Evolutionary conservation across 1,140 invertebrate species (phyloP).

Genomic region (Conopomorpha cramerella): DNA sequence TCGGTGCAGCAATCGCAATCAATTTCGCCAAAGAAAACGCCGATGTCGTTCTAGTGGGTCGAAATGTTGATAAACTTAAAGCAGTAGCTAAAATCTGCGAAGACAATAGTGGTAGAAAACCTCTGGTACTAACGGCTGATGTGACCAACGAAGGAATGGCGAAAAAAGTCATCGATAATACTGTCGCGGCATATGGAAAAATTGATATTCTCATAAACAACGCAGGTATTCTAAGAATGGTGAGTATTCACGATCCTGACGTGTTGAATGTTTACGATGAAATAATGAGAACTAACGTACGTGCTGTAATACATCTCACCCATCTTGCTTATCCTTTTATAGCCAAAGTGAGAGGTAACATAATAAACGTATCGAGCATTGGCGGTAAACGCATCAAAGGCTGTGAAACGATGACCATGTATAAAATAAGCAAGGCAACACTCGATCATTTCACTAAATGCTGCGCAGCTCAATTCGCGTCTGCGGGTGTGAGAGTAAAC

Average conservation of each 20-base stretch:
- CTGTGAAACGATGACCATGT: conserved; percentile 72
- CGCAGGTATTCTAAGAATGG: conserved; percentile 45
- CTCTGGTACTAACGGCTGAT: conserved; percentile 44
- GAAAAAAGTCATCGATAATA: conserved; percentile 45
- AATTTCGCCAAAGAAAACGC: too few relatives aligned
- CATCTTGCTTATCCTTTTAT: conserved; percentile 75
- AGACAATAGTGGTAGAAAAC: conserved; percentile 5
- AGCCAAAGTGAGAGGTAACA: conserved; percentile 72
- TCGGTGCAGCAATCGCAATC: too few relatives aligned
- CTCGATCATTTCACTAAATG: conserved; percentile 85
- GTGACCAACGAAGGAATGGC: conserved; percentile 67
- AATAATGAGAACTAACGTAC: conserved; percentile 69
- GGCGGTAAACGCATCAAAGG: conserved; percentile 73
- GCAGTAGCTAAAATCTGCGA: too few relatives aligned
- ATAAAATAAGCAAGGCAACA: conserved; percentile 82
- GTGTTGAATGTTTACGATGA: conserved; percentile 67
- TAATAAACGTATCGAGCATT: conserved; percentile 84
- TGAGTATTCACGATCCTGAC: conserved; percentile 71
- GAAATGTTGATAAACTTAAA: too few relatives aligned
- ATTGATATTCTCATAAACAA: conserved; percentile 49
- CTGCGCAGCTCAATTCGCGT: conserved; percentile 71
- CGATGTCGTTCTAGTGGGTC: too few relatives aligned
- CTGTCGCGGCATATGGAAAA: conserved; percentile 22
- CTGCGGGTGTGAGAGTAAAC: conserved; percentile 79
- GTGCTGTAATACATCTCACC: conserved; percentile 68